A percentile compares a stretch with the other conserved stretches of the same genome.
These are phyloP conservation scores for Melanerpes aurifrons DNA, from an alignment of 2,113 vertebrate species.

Conservation along the genomic window DNA sequence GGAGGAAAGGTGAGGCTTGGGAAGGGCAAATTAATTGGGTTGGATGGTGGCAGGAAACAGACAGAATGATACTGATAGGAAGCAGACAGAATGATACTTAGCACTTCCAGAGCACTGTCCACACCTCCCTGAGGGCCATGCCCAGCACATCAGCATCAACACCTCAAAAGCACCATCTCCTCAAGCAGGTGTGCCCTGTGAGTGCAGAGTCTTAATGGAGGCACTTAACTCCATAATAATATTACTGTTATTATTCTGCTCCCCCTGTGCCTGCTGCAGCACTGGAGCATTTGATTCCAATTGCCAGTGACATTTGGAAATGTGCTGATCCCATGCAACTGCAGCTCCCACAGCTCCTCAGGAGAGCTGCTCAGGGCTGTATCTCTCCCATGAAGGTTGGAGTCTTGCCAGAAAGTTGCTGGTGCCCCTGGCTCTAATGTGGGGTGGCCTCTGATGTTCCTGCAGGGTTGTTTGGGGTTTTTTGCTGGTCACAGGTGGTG, in stretches of 20 bases:
- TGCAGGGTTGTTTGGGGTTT: fast-evolving
- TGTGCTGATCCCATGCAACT: background rate
- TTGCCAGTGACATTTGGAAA: slow-evolving; percentile 36
- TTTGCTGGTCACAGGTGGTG: background rate
- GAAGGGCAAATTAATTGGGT: background rate
- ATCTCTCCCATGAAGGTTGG: background rate
- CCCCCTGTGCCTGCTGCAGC: background rate
- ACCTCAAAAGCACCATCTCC: background rate
- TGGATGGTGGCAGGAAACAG: background rate
- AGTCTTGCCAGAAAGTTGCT: background rate
- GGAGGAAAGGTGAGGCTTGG: background rate
- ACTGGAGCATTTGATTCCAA: background rate
- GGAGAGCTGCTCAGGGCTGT: background rate
- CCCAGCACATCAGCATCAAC: background rate
- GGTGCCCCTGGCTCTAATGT: fast-evolving
- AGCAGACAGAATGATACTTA: background rate
- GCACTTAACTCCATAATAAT: slow-evolving; percentile 32
- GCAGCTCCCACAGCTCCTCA: background rate
- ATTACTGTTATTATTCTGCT: background rate
- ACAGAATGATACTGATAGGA: background rate
- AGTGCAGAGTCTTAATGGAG: background rate
- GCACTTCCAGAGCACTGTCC: background rate
- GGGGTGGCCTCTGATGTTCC: background rate
- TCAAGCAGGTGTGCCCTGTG: background rate
- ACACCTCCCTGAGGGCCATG: background rate